Percentiles rank a stretch among this genome's conserved stretches.
Evolutionary conservation across 2,113 vertebrate genomes (phyloP).

Genomic region (Verasper variegatus): DNA sequence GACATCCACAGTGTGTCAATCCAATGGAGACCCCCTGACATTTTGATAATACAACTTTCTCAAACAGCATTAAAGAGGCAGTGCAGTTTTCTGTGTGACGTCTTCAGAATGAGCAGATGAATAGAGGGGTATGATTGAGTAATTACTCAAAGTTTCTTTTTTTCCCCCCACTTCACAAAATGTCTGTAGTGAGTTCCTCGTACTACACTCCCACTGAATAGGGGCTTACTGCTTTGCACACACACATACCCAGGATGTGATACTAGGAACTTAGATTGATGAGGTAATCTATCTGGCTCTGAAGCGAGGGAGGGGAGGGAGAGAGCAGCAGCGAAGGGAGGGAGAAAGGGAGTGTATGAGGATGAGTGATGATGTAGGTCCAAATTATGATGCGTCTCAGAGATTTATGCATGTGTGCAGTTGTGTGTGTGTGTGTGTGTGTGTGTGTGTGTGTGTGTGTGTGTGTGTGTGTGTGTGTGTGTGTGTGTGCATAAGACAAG

Average conservation of each 20-base stretch:
- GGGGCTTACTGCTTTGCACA: slow-evolving; percentile 29
- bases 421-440: neutral
- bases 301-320: slow-evolving; percentile 50
- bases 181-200: slow-evolving; percentile 22
- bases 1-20: too few relatives aligned
- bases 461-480: neutral
- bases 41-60: slow-evolving; percentile 12
- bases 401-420: slow-evolving; percentile 33
- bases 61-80: slow-evolving; percentile 8
- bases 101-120: slow-evolving; percentile 13
- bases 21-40: too few relatives aligned
- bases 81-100: slow-evolving; percentile 35
- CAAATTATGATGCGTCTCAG: slow-evolving; percentile 44
- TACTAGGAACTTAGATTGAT: slow-evolving; percentile 77
- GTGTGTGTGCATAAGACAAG: slow-evolving; percentile 21
- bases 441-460: neutral
- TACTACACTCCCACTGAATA: slow-evolving; percentile 34
- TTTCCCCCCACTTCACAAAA: slow-evolving; percentile 29
- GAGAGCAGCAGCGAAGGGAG: slow-evolving; percentile 19
- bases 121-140: slow-evolving; percentile 32
- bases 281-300: slow-evolving; percentile 76
- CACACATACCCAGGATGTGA: slow-evolving; percentile 44
- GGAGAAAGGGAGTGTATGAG: slow-evolving; percentile 22
- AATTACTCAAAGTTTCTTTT: slow-evolving; percentile 20
- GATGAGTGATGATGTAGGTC: slow-evolving; percentile 54